phyloP scores from a whole-genome alignment of 2,113 vertebrate species.

The Pogona vitticeps region DNA sequence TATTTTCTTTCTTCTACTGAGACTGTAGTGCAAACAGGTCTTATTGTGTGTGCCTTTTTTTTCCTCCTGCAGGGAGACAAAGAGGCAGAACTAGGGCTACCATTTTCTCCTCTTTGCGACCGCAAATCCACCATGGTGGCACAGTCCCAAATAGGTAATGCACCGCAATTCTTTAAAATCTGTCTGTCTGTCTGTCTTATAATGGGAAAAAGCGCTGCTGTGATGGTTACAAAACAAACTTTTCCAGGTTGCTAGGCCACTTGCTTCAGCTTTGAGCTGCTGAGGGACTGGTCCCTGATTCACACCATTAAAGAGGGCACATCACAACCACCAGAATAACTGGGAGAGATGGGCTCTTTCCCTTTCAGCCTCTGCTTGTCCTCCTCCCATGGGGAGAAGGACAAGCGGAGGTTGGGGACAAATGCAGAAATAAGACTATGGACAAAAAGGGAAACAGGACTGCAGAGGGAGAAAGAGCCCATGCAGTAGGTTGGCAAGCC shows the following conservation, averaged over 20 bases:
- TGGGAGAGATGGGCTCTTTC: no score
- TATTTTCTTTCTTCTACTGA: neutral
- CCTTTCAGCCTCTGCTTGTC: no score
- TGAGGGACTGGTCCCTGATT: neutral
- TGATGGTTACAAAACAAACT: neutral
- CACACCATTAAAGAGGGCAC: no score
- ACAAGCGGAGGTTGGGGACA: neutral
- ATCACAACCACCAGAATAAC: no score
- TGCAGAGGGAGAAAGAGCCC: neutral
- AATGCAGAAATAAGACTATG: no score
- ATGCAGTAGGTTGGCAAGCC: no score
- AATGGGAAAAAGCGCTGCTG: neutral
- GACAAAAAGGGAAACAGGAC: neutral
- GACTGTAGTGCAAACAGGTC: neutral
- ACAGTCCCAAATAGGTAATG: slow-evolving; percentile 91
- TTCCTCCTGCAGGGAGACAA: slow-evolving; percentile 85
- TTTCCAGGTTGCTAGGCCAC: neutral
- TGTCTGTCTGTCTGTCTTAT: neutral
- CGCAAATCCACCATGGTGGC: slow-evolving; percentile 92
- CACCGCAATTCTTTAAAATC: neutral
- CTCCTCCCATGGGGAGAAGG: no score
- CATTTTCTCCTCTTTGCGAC: slow-evolving; percentile 92
- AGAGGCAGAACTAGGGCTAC: slow-evolving; percentile 87
- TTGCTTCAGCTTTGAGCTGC: neutral
- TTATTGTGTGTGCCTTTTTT: neutral